A percentile compares a stretch with the other conserved stretches of the same genome.
Conservation (phyloP, 1,140 invertebrate genomes). For the Sipha flava region DNA sequence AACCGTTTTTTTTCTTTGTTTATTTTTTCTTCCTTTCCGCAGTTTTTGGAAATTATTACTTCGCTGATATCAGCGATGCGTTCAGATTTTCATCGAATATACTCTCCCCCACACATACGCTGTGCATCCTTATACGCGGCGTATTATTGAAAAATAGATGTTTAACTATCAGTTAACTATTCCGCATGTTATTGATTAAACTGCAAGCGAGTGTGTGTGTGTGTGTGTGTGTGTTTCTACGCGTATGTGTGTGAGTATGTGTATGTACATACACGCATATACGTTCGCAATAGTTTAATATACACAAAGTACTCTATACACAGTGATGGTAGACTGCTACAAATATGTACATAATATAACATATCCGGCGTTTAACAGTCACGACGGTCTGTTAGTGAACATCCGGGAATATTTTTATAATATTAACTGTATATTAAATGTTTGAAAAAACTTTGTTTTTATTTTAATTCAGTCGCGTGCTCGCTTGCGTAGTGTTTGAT, state of each 20-base stretch:
- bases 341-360: too few relatives aligned
- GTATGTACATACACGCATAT: too few relatives aligned
- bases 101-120: too few relatives aligned
- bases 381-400: too few relatives aligned
- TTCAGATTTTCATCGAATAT: too few relatives aligned
- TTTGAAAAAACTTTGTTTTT: not conserved
- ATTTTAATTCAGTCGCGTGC: not conserved
- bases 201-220: not conserved
- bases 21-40: not conserved
- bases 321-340: not conserved
- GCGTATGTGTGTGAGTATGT: too few relatives aligned
- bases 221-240: too few relatives aligned
- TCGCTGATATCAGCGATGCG: too few relatives aligned
- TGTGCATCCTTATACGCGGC: too few relatives aligned
- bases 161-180: not conserved
- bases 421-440: not conserved
- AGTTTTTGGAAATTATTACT: not conserved
- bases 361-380: too few relatives aligned
- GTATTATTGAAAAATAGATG: too few relatives aligned
- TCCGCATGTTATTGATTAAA: not conserved
- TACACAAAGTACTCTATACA: not conserved
- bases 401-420: not conserved
- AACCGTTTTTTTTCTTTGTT: too few relatives aligned
- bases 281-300: not conserved
- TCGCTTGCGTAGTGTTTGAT: not conserved